Percentiles rank a stretch among this genome's conserved stretches.
Evolutionary conservation across 2,888 invertebrate species (phyloP).

Genomic region (Sesamia inferens): DNA sequence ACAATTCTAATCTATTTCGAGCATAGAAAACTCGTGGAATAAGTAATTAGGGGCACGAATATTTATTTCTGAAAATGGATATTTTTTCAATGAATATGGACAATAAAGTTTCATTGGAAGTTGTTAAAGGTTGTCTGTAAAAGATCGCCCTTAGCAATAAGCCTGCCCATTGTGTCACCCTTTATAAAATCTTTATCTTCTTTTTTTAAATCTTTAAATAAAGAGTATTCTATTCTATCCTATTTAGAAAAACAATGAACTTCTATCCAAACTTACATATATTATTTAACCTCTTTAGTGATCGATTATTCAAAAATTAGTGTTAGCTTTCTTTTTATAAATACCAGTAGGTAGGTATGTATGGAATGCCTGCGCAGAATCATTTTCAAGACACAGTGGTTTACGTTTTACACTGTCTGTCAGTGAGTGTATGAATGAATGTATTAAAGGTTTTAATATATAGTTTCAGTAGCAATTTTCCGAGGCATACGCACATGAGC

Average conservation of each 20-base stretch:
- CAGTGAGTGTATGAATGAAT: not conserved
- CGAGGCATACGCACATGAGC: conserved; percentile 15
- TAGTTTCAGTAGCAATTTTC: conserved; percentile 18
- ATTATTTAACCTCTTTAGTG: too few species aligned
- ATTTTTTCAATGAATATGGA: not conserved
- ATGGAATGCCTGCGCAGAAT: not conserved
- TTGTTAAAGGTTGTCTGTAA: not conserved
- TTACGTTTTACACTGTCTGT: not conserved
- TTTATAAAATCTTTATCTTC: too few species aligned
- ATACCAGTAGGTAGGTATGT: too few species aligned
- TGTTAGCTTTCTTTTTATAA: not conserved
- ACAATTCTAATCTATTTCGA: too few species aligned
- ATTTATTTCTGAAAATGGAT: not conserved
- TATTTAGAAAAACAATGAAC: not conserved
- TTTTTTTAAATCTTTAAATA: too few species aligned
- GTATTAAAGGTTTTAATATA: not conserved
- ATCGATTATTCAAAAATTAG: not conserved
- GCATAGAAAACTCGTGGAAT: too few species aligned
- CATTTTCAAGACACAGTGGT: not conserved
- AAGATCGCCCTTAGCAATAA: too few species aligned
- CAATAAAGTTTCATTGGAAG: not conserved
- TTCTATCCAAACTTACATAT: not conserved
- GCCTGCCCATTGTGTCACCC: too few species aligned
- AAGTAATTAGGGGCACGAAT: not conserved
- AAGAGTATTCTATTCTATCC: too few species aligned